phyloP scores from a whole-genome alignment of 2,888 invertebrate genomes.

The Xestoiulus laeticollis region DNA sequence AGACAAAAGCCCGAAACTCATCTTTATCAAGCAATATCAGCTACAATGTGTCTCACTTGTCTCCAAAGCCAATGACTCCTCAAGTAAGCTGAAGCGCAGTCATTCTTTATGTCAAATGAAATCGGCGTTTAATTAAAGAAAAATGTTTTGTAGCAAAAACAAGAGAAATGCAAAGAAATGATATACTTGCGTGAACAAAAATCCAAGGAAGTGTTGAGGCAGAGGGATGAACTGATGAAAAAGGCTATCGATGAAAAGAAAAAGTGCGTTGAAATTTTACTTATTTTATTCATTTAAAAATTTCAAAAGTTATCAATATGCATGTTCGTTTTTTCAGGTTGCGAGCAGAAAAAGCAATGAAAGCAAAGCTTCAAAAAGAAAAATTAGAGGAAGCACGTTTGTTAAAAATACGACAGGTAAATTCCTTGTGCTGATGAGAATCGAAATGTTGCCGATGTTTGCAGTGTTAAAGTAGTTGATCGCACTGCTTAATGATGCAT shows the following conservation, averaged over 20 bases:
- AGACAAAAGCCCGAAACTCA: neutral
- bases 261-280: neutral
- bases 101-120: neutral
- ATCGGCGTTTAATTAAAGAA: neutral
- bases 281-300: neutral
- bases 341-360: slow-evolving; percentile 21
- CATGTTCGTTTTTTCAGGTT: neutral
- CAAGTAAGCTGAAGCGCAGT: neutral
- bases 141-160: neutral
- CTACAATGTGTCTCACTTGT: neutral
- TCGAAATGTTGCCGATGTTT: neutral
- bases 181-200: slow-evolving; percentile 4
- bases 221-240: neutral
- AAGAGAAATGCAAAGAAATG: neutral
- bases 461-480: neutral
- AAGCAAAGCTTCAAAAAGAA: slow-evolving; percentile 9
- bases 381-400: slow-evolving; percentile 8
- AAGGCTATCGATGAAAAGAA: slow-evolving; percentile 39
- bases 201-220: neutral
- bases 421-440: neutral
- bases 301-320: neutral
- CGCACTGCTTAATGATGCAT: neutral
- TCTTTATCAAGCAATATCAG: neutral
- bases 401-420: slow-evolving; percentile 28
- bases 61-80: slow-evolving; percentile 40